phyloP scores from a whole-genome alignment of 92 coral and sea anemone genomes.

The Epizoanthus illoricatus region DNA sequence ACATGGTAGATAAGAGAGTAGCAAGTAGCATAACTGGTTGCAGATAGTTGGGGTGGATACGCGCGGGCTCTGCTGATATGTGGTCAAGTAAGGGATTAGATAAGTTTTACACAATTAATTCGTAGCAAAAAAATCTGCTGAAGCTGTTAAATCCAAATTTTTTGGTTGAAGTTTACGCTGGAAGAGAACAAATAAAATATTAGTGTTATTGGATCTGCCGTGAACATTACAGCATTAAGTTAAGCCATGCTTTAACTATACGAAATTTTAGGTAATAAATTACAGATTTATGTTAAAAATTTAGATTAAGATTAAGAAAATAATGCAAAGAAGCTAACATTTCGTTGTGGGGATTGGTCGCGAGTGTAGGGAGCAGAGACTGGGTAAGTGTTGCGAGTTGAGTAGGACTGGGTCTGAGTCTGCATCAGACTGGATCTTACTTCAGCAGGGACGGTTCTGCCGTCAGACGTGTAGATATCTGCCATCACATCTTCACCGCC shows the following conservation, averaged over 20 bases:
- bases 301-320: not conserved
- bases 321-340: conserved; percentile 35
- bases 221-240: not conserved
- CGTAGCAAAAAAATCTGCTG: too few species aligned
- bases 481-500: conserved; percentile 97
- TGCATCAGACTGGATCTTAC: conserved; percentile 69
- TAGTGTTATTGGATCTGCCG: not conserved
- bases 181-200: not conserved
- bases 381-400: conserved; percentile 43
- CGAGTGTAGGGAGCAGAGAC: conserved; percentile 45
- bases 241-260: conserved; percentile 21
- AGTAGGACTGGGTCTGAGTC: conserved; percentile 44
- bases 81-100: too few species aligned
- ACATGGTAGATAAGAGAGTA: too few species aligned
- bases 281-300: not conserved
- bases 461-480: conserved; percentile 93
- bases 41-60: too few species aligned
- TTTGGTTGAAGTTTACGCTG: not conserved
- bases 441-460: conserved; percentile 95
- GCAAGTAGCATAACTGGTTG: too few species aligned
- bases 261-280: not conserved
- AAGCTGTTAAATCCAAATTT: too few species aligned
- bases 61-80: too few species aligned
- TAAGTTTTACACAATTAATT: too few species aligned
- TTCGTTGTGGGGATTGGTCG: conserved; percentile 41